phyloP scores from a whole-genome alignment of 2,888 invertebrate species.

The Beris chalybata region DNA sequence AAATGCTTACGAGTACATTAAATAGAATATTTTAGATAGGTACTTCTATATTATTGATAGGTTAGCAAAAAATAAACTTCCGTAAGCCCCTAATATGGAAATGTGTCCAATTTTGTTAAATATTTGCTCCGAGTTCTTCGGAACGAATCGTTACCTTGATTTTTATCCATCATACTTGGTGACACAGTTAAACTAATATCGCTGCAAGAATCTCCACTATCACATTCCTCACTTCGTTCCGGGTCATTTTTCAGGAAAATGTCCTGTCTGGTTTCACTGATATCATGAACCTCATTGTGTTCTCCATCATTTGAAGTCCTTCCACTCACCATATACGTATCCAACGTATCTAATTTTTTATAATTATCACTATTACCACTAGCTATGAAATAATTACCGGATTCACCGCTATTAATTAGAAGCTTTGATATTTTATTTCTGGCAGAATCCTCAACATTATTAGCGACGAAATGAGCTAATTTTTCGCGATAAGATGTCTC shows the following conservation, averaged over 20 bases:
- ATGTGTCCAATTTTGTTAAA: too few species aligned
- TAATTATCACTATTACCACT: slow-evolving; percentile 33
- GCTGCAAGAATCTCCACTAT: slow-evolving; percentile 55
- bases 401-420: slow-evolving; percentile 37
- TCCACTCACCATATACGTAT: slow-evolving; percentile 23
- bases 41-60: too few species aligned
- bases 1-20: too few species aligned
- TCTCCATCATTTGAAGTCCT: slow-evolving; percentile 11
- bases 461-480: slow-evolving; percentile 37
- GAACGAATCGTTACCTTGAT: slow-evolving; percentile 47
- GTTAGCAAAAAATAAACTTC: too few species aligned
- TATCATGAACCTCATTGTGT: slow-evolving; percentile 8
- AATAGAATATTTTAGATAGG: too few species aligned
- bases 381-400: slow-evolving; percentile 9
- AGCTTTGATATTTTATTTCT: slow-evolving; percentile 42
- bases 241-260: background rate
- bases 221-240: slow-evolving; percentile 40
- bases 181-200: slow-evolving; percentile 56
- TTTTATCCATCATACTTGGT: slow-evolving; percentile 52
- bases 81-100: too few species aligned
- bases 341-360: slow-evolving; percentile 25
- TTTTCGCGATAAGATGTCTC: slow-evolving; percentile 35
- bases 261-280: background rate
- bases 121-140: background rate
- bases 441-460: slow-evolving; percentile 41